Evolutionary conservation across 2,113 vertebrate genomes (phyloP).

Genomic region (Tenrec ecaudatus): DNA sequence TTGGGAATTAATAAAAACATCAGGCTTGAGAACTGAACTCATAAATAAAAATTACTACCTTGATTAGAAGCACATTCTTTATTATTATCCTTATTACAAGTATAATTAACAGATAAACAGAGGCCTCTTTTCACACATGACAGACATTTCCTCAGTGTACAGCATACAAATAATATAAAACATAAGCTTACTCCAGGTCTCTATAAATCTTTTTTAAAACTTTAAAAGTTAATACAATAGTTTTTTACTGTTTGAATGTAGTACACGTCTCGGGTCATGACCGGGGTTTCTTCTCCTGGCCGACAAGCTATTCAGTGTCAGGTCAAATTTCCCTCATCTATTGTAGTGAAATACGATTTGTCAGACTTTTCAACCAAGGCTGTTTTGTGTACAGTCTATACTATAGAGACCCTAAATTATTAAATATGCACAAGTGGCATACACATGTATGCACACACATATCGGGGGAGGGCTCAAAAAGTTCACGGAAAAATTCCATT

Average conservation of each 20-base stretch:
- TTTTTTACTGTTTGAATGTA: conserved; percentile 59
- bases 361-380: conserved; percentile 28
- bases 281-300: conserved; percentile 47
- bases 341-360: neutral
- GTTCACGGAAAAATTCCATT: too few species aligned
- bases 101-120: conserved; percentile 59
- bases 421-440: neutral
- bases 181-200: conserved; percentile 28
- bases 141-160: conserved; percentile 41
- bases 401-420: neutral
- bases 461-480: too few species aligned
- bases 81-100: conserved; percentile 68
- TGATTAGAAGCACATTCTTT: conserved; percentile 57
- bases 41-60: conserved; percentile 55
- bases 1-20: neutral
- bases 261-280: conserved; percentile 50
- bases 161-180: conserved; percentile 56
- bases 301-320: conserved; percentile 6
- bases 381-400: neutral
- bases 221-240: conserved; percentile 51
- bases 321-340: conserved; percentile 44
- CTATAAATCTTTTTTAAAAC: conserved; percentile 37
- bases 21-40: conserved; percentile 16
- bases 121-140: conserved; percentile 49
- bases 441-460: too few species aligned